phyloP scores from a whole-genome alignment of 2,888 invertebrate genomes.

The Hypena proboscidalis region DNA sequence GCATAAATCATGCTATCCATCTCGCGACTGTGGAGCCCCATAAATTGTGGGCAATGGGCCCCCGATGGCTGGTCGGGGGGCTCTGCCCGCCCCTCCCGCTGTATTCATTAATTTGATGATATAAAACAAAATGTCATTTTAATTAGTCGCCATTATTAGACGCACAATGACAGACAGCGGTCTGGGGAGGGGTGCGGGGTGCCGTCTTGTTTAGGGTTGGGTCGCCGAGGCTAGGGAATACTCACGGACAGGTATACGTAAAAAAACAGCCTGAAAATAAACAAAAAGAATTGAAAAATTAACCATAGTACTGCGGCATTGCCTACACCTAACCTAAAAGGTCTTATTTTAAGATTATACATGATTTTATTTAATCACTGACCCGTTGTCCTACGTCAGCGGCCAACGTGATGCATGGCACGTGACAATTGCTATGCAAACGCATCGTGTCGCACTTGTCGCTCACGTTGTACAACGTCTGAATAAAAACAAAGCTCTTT shows the following conservation, averaged over 20 bases:
- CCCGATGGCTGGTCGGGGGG: slow-evolving; percentile 36
- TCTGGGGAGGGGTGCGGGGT: slow-evolving; percentile 44
- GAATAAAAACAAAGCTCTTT: no score
- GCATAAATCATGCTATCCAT: slow-evolving; percentile 69
- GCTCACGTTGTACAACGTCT: no score
- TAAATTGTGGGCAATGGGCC: slow-evolving; percentile 54
- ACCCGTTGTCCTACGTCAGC: no score
- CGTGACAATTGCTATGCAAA: no score
- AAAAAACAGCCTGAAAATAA: slow-evolving; percentile 1
- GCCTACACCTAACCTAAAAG: no score
- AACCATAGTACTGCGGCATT: no score
- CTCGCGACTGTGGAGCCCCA: slow-evolving; percentile 45
- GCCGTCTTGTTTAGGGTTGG: slow-evolving; percentile 57
- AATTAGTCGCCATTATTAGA: slow-evolving; percentile 71
- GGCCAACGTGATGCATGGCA: no score
- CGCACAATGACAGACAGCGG: slow-evolving; percentile 63
- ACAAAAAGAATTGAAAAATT: background rate
- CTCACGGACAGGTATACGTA: slow-evolving; percentile 19
- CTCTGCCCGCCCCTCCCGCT: slow-evolving; percentile 31
- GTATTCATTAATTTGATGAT: slow-evolving; percentile 71
- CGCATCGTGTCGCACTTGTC: no score
- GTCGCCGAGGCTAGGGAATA: slow-evolving; percentile 34
- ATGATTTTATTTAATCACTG: no score
- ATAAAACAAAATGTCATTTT: slow-evolving; percentile 75
- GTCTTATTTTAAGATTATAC: no score